Evolutionary conservation across 2,888 invertebrate genomes (phyloP).

Genomic region (Zhuqinia jingwanae): DNA sequence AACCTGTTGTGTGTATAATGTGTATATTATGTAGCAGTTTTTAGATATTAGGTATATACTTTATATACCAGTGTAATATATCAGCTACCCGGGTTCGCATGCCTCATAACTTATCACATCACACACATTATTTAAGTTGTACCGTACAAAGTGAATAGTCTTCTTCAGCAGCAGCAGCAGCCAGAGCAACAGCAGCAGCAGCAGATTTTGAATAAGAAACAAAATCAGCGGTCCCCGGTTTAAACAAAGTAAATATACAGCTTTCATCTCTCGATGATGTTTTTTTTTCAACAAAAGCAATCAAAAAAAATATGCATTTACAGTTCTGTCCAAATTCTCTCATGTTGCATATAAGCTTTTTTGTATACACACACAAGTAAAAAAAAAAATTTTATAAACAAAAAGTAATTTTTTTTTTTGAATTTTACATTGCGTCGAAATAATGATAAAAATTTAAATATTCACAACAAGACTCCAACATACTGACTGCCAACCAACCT

Average conservation of each 20-base stretch:
- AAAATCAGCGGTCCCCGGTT: conserved; percentile 33
- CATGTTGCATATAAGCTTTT: no score
- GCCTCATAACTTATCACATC: conserved; percentile 68
- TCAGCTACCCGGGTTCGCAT: conserved; percentile 54
- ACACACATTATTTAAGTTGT: no score
- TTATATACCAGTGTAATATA: not conserved
- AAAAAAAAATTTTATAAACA: conserved; percentile 9
- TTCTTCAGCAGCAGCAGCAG: conserved; percentile 59
- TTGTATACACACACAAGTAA: no score
- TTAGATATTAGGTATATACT: no score
- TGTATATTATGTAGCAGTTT: no score
- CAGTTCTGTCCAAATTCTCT: no score
- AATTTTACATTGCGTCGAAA: not conserved
- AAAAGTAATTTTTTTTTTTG: not conserved
- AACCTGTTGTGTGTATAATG: conserved; percentile 32
- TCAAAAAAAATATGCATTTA: conserved; percentile 11
- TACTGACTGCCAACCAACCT: conserved; percentile 51
- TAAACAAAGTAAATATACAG: conserved; percentile 42
- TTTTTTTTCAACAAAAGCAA: conserved; percentile 21
- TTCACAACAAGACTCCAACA: conserved; percentile 65
- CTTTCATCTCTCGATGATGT: conserved; percentile 22
- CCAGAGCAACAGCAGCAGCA: no score
- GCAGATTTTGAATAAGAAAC: not conserved
- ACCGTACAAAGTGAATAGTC: conserved; percentile 50
- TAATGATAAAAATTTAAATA: conserved; percentile 57